Evolutionary conservation across 2,888 invertebrate species (phyloP), one percentile per base, ranked within the genome.

Genomic region (Elysia crispata): DNA sequence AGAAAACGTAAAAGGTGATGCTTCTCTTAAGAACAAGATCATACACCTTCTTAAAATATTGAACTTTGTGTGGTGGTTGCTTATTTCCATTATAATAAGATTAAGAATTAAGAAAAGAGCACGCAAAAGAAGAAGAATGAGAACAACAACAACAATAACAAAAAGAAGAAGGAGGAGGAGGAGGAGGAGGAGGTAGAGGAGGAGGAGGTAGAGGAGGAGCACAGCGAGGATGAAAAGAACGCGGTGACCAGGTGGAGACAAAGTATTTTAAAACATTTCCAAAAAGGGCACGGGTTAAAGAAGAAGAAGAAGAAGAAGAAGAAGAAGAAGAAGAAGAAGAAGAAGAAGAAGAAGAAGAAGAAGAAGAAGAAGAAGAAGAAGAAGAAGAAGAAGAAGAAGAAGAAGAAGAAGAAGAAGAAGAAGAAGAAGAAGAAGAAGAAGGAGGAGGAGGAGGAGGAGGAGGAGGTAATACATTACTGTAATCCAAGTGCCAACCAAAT

Each of bases 351-450:
- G 25, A 60, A 50, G n/a, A 60, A 25, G 23, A 28, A 49, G 50
- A 25, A 62, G 57, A 74, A 72, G 25, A 31, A 31, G 31, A 28
- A 50, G 67, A 31, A 33, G 50, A 66, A 41, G 49, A 31, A 28
- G 50, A 49, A 67, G 25, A 31, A 33, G 67, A 76, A 62, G 64
- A 62, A 31, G 33, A n/a, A 54, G 60, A 57, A 67, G 75, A 49
- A 72, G 60, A n/a, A 75, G 75, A 72, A 49, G 25, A 57, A 66
- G 60, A 57, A 54, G 41, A 41, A 70, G 57, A 33, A 25, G 41
- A 30, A 78, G 54, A 73, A 67, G 31, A 57, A 78, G 62, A 75
- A 28, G 41, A 54, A 75, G 75, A 75, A 57, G 31, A 67, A 75
- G 54, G 41, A 54, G 64, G 67, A 67, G 31, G 50, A 41, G 54